Evolutionary conservation across 2,113 vertebrate species (phyloP).

Genomic region (Nothobranchius kuhntae): DNA sequence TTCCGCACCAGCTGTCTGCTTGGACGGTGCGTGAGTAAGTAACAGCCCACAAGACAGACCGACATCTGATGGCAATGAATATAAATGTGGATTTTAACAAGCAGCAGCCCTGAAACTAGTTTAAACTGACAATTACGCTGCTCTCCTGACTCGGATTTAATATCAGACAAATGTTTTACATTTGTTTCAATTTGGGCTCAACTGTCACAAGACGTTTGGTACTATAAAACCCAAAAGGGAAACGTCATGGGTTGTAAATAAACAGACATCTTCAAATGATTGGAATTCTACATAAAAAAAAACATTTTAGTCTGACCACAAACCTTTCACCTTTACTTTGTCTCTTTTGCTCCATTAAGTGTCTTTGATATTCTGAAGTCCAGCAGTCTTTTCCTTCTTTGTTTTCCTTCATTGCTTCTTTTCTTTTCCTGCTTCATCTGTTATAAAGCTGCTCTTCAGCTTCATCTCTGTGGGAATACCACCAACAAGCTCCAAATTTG

Average conservation of each 20-base stretch:
- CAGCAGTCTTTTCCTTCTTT: too few relatives aligned
- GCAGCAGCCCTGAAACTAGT: slow-evolving; percentile 21
- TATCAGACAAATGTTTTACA: background rate
- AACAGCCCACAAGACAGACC: slow-evolving; percentile 32
- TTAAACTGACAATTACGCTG: slow-evolving; percentile 1
- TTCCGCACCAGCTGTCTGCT: slow-evolving; percentile 61
- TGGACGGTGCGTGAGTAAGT: slow-evolving; percentile 25
- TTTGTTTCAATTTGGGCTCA: background rate
- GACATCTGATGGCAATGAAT: slow-evolving; percentile 54
- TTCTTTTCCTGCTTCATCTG: background rate
- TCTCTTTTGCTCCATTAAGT: too few relatives aligned
- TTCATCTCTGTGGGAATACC: slow-evolving; percentile 4
- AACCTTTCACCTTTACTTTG: too few relatives aligned
- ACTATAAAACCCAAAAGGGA: background rate
- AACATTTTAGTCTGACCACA: background rate
- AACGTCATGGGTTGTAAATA: background rate
- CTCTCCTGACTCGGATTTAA: slow-evolving; percentile 10
- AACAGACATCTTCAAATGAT: too few relatives aligned
- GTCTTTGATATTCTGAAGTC: too few relatives aligned
- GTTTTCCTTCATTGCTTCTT: too few relatives aligned
- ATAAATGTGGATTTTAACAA: slow-evolving; percentile 52
- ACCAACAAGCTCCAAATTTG: background rate
- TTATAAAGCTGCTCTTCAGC: slow-evolving; percentile 8
- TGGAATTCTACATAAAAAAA: background rate
- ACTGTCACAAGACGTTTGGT: background rate